phyloP scores from a whole-genome alignment of 2,797 vertebrate genomes.

The Neostethus bicornis region DNA sequence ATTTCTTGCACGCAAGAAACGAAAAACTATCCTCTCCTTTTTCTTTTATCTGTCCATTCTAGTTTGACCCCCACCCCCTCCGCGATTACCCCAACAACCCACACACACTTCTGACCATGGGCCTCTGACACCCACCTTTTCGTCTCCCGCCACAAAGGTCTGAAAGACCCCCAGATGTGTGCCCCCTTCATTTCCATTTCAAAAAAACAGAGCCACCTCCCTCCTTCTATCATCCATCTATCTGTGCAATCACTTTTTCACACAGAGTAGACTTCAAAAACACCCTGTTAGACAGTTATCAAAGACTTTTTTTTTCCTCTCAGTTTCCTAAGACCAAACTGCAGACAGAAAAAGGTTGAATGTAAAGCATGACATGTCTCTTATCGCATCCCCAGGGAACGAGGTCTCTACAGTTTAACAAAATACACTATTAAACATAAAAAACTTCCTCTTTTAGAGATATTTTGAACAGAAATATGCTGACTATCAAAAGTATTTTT shows the following conservation, averaged over 20 bases:
- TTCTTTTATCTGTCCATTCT: constrained; percentile 36
- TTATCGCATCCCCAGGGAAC: constrained; percentile 30
- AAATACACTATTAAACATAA: constrained; percentile 2
- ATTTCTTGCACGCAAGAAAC: constrained; percentile 34
- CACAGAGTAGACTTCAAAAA: constrained; percentile 29
- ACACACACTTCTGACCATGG: constrained; percentile 64
- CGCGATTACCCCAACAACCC: constrained; percentile 27
- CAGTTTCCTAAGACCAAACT: neutral
- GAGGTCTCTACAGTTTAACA: constrained; percentile 11
- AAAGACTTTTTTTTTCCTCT: constrained; percentile 14
- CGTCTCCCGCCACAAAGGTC: constrained; percentile 61
- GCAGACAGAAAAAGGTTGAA: constrained; percentile 1
- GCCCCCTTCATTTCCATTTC: constrained; percentile 77
- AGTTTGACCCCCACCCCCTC: constrained; percentile 25
- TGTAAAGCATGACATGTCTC: constrained; percentile 27
- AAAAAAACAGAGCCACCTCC: constrained; percentile 66
- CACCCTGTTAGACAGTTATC: constrained; percentile 28
- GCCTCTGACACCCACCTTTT: constrained; percentile 72
- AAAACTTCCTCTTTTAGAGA: constrained; percentile 35
- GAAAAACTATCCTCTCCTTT: constrained; percentile 48
- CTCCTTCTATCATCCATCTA: constrained; percentile 61
- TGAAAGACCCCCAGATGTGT: constrained; percentile 80
- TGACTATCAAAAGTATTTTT: constrained; percentile 32
- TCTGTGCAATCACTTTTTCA: constrained; percentile 42
- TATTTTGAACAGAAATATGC: constrained; percentile 23